These are phyloP conservation scores for Melinaea menophilus DNA, from an alignment of 2,888 invertebrate species.

Conservation along the genomic window DNA sequence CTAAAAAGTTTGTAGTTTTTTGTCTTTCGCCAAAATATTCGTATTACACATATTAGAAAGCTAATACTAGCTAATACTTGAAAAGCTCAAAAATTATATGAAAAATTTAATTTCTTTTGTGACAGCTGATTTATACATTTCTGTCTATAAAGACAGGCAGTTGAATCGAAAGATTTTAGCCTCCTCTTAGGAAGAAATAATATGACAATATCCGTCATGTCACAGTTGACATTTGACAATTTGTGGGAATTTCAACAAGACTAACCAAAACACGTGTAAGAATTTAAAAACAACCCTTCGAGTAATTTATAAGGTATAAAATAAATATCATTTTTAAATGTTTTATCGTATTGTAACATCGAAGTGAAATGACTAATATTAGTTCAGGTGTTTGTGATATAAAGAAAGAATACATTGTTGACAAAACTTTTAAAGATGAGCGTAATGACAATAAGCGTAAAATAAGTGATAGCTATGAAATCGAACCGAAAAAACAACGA, in stretches of 20 bases:
- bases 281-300: constrained; percentile 3
- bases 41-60: no score
- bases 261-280: neutral
- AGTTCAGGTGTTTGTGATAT: constrained; percentile 64
- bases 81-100: no score
- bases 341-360: neutral
- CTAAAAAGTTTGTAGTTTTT: no score
- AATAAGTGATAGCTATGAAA: constrained; percentile 39
- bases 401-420: constrained; percentile 58
- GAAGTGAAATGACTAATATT: constrained; percentile 44
- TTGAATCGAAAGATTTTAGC: no score
- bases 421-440: constrained; percentile 31
- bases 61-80: no score
- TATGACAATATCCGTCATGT: no score
- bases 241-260: neutral
- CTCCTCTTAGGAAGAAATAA: neutral
- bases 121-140: no score
- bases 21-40: no score
- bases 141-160: no score
- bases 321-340: neutral
- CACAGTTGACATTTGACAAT: neutral
- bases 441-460: constrained; percentile 51
- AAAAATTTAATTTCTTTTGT: no score
- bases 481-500: constrained; percentile 48
- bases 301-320: constrained; percentile 1